Conservation (phyloP, 2,113 vertebrate genomes). For the Aplodontia rufa region DNA sequence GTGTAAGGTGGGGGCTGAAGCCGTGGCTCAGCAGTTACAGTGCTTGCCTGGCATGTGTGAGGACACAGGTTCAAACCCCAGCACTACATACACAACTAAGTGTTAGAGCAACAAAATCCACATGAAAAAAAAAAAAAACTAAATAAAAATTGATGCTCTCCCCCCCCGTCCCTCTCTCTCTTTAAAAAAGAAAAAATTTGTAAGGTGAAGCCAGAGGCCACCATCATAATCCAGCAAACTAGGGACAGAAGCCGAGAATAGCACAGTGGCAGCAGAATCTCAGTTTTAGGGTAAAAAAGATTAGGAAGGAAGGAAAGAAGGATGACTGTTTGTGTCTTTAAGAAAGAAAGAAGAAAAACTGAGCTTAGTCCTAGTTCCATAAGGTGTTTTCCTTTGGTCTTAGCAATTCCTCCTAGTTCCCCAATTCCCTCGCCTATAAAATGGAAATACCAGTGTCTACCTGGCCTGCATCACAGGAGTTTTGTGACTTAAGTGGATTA, state of each 20-base stretch:
- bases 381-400: conserved; percentile 20
- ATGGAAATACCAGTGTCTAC: not conserved
- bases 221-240: not conserved
- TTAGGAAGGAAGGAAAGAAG: not conserved
- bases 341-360: not conserved
- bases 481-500: not conserved
- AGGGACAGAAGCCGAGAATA: not conserved
- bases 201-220: not conserved
- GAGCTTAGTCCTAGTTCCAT: not conserved
- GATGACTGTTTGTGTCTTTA: not conserved
- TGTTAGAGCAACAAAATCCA: too few relatives aligned
- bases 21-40: too few relatives aligned
- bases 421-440: conserved; percentile 9
- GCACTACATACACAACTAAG: too few relatives aligned
- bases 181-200: too few relatives aligned
- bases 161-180: too few relatives aligned
- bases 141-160: too few relatives aligned
- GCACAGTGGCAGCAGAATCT: accelerated
- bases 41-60: too few relatives aligned
- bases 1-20: not conserved
- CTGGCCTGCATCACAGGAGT: not conserved
- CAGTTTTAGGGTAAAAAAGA: not conserved
- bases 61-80: too few relatives aligned
- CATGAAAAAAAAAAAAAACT: too few relatives aligned
- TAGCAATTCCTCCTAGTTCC: not conserved